phyloP scores from a whole-genome alignment of 1,140 invertebrate genomes.

The Ceratina australensis region DNA sequence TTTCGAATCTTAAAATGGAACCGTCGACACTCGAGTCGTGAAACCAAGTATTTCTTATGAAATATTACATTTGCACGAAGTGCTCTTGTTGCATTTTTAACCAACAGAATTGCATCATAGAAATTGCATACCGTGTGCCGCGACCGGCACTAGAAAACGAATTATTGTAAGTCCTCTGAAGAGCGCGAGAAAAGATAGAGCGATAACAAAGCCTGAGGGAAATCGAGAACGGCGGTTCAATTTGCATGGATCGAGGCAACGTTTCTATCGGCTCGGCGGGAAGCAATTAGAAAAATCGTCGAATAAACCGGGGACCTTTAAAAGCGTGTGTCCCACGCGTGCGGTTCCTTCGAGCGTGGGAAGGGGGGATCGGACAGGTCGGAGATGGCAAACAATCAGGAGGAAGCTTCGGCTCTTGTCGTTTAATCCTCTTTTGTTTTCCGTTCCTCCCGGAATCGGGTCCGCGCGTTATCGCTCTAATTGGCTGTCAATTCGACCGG shows the following conservation, averaged over 20 bases:
- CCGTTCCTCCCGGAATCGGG: too few relatives aligned
- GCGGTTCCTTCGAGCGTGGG: background rate
- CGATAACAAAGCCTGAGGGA: constrained; percentile 9
- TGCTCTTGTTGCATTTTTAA: too few relatives aligned
- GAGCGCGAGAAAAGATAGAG: background rate
- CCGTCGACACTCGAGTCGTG: too few relatives aligned
- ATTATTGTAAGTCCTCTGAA: too few relatives aligned
- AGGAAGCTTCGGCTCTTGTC: constrained; percentile 3
- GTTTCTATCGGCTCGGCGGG: constrained; percentile 2
- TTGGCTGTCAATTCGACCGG: constrained; percentile 50
- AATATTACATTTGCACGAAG: too few relatives aligned
- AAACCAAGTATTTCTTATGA: too few relatives aligned
- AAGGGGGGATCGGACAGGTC: background rate
- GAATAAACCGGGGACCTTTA: constrained; percentile 23
- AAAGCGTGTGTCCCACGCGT: background rate
- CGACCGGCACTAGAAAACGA: too few relatives aligned
- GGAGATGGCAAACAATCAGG: constrained; percentile 26
- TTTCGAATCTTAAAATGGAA: too few relatives aligned
- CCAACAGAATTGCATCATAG: too few relatives aligned
- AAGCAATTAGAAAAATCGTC: constrained; percentile 37
- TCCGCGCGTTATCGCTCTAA: constrained; percentile 36
- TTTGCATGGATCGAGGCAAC: background rate
- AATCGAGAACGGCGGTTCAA: background rate
- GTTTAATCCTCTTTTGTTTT: constrained; percentile 37
- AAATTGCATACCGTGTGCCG: background rate